phyloP scores from a whole-genome alignment of 2,113 vertebrate species.

The Albula goreensis region DNA sequence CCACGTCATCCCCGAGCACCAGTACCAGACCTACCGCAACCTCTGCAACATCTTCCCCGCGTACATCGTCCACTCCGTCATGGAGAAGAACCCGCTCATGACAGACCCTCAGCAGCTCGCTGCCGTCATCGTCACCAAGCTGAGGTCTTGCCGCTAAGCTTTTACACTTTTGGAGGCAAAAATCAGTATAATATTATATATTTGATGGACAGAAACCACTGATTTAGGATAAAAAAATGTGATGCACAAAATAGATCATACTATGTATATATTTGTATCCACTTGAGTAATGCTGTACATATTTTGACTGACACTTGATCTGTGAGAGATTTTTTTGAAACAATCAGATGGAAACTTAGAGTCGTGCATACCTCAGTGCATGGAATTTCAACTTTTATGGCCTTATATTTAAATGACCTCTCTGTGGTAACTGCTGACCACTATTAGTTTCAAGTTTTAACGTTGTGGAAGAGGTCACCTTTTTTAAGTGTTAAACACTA shows the following conservation, averaged over 20 bases:
- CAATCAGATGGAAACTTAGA: constrained; percentile 55
- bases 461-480: constrained; percentile 48
- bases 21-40: constrained; percentile 97
- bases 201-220: constrained; percentile 44
- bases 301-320: constrained; percentile 51
- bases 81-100: constrained; percentile 97
- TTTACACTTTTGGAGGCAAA: constrained; percentile 24
- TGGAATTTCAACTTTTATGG: constrained; percentile 78
- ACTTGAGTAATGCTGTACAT: constrained; percentile 59
- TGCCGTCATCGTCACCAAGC: constrained; percentile 91
- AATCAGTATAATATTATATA: constrained; percentile 56
- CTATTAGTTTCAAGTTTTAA: constrained; percentile 8
- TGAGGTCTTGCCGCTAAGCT: constrained; percentile 84
- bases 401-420: constrained; percentile 79
- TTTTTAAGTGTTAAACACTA: constrained; percentile 65
- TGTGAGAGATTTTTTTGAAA: constrained; percentile 26
- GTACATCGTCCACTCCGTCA: constrained; percentile 90
- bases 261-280: constrained; percentile 63
- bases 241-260: constrained; percentile 55
- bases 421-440: constrained; percentile 51
- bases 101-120: constrained; percentile 96
- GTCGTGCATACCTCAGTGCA: constrained; percentile 85
- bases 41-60: constrained; percentile 98
- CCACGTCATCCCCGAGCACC: constrained; percentile 89
- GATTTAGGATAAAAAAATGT: constrained; percentile 18